phyloP scores from a whole-genome alignment of 2,113 vertebrate genomes.

The Erythrocercus mccallii region DNA sequence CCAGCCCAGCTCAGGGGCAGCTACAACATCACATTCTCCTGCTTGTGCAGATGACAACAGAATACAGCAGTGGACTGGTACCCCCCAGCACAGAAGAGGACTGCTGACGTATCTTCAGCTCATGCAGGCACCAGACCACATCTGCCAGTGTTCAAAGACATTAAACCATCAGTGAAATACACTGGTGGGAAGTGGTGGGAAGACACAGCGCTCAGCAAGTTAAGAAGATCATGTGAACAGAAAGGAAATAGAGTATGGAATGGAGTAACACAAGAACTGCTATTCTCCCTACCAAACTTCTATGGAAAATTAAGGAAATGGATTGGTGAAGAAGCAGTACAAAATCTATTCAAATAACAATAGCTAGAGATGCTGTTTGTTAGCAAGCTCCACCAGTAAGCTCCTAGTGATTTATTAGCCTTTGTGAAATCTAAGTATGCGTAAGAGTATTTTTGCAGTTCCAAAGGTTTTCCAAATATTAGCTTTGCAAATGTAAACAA shows the following conservation, averaged over 20 bases:
- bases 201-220: neutral
- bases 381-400: neutral
- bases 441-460: neutral
- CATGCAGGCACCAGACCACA: neutral
- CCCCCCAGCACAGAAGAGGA: neutral
- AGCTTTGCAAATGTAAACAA: constrained; percentile 16
- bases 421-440: neutral
- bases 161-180: neutral
- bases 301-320: neutral
- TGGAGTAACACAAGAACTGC: neutral
- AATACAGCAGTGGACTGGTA: neutral
- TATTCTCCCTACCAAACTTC: neutral
- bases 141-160: neutral
- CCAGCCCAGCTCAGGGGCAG: neutral
- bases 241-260: neutral
- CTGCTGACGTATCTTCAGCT: neutral
- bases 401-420: neutral
- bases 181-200: neutral
- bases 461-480: constrained; percentile 24
- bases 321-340: neutral
- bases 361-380: neutral
- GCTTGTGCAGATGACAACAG: neutral
- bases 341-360: neutral
- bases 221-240: neutral
- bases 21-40: neutral